A percentile compares a stretch with the other conserved stretches of the same genome.
These are phyloP conservation scores for Periplaneta americana DNA, from an alignment of 1,140 invertebrate species.

Conservation along the genomic window DNA sequence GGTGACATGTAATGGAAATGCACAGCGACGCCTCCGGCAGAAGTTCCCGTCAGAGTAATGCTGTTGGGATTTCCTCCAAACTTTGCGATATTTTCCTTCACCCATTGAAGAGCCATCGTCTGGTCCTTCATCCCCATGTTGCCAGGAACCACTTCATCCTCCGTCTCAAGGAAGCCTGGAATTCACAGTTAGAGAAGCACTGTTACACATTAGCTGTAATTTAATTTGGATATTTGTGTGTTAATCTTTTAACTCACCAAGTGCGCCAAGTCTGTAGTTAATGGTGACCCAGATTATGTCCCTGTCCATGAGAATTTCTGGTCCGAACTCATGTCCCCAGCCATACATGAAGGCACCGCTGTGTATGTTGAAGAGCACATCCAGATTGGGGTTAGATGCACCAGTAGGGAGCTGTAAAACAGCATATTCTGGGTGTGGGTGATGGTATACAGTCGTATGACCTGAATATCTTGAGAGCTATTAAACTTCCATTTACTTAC, in stretches of 20 bases:
- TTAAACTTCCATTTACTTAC: too few relatives aligned
- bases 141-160: constrained; percentile 47
- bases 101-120: constrained; percentile 53
- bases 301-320: constrained; percentile 44
- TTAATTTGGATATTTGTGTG: background rate
- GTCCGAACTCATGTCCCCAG: constrained; percentile 33
- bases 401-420: background rate
- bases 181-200: background rate
- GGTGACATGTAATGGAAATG: constrained; percentile 30
- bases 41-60: constrained; percentile 43
- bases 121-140: constrained; percentile 64
- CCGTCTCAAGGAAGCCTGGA: constrained; percentile 51
- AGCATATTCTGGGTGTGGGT: too few relatives aligned
- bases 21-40: constrained; percentile 32
- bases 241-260: constrained; percentile 33
- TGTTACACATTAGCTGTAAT: background rate
- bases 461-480: too few relatives aligned
- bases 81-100: constrained; percentile 47
- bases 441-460: too few relatives aligned
- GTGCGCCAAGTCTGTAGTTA: constrained; percentile 48
- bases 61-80: constrained; percentile 54
- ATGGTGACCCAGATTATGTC: constrained; percentile 47
- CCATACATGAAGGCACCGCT: constrained; percentile 38
- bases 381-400: constrained; percentile 11
- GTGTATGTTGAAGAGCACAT: constrained; percentile 35